Evolutionary conservation across 2,113 vertebrate species (phyloP).

Genomic region (Sclerurus mexicanus): DNA sequence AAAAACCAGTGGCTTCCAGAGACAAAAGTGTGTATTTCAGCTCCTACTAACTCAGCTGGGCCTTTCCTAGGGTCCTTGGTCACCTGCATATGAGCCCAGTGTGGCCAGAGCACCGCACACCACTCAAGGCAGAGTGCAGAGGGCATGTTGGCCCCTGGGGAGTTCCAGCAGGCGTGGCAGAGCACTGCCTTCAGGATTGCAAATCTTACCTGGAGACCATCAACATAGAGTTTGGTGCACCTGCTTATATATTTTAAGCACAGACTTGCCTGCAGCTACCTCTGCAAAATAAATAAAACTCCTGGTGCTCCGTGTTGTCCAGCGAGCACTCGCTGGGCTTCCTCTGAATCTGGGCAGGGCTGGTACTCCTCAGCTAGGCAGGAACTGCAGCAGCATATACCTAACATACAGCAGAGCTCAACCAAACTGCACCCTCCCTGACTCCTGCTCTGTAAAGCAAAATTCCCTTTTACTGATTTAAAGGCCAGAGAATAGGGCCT

Average conservation of each 20-base stretch:
- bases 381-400: background rate
- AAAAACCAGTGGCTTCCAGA: background rate
- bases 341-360: background rate
- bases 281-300: background rate
- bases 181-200: background rate
- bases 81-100: background rate
- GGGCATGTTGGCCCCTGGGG: background rate
- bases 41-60: background rate
- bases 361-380: background rate
- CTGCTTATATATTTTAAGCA: background rate
- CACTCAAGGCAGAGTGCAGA: accelerated
- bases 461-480: background rate
- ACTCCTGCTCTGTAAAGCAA: background rate
- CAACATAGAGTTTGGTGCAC: background rate
- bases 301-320: background rate
- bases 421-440: background rate
- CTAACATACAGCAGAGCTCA: accelerated
- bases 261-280: no score
- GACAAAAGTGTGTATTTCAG: background rate
- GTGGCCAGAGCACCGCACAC: accelerated
- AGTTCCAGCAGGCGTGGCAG: accelerated
- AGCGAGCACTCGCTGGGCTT: accelerated
- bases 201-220: background rate
- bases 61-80: background rate
- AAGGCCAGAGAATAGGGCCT: background rate